Base-by-base conservation (phyloP, 37 sponge, comb jelly and placozoan species). In the Diacarnus erythraeanus region DNA sequence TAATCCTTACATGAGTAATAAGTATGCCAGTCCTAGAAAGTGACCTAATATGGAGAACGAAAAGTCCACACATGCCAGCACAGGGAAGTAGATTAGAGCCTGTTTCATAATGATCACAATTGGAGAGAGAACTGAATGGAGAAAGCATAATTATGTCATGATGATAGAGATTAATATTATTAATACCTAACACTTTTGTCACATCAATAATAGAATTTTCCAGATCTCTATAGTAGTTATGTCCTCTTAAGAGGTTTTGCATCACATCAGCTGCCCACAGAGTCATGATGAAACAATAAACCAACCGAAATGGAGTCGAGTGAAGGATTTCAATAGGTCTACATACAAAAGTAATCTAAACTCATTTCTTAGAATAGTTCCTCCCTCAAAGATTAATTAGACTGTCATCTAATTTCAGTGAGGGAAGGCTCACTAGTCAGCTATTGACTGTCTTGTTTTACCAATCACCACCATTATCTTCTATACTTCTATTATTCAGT, bases 81-180 rank as follows among this genome's bases (percentile, higher is more conserved):
- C 76, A 27, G 83, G 83, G 40, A 75, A 83, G 57, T 83, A 83
- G 76, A 71, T 57, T 37, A 83, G 68, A 31, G 83, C 66, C 57
- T 83, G 76, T 34, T 39, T 65, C 67, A 83, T 57, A 51, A 83
- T 66, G 25, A 83, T 75, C 58, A 75, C 76, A 47, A 65, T 47
- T 4, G 69, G 68, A 66, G 83, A 65, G 17, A 67, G 35, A 21
- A 64, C 83, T 81, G 74, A 12, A 47, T 6, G 12, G 51, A 47
- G 51, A 47, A 12, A 47, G 51, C n/a, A n/a, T n/a, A n/a, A n/a
- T n/a, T n/a, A n/a, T n/a, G n/a, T n/a, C n/a, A n/a, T n/a, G n/a
- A n/a, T n/a, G n/a, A n/a, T n/a, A n/a, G n/a, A n/a, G n/a, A n/a
- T n/a, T n/a, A n/a, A n/a, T n/a, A n/a, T n/a, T 61, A 6, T 27